These are phyloP conservation scores for Brachionus plicatilis DNA, from an alignment of 1,140 invertebrate species.

Conservation along the genomic window DNA sequence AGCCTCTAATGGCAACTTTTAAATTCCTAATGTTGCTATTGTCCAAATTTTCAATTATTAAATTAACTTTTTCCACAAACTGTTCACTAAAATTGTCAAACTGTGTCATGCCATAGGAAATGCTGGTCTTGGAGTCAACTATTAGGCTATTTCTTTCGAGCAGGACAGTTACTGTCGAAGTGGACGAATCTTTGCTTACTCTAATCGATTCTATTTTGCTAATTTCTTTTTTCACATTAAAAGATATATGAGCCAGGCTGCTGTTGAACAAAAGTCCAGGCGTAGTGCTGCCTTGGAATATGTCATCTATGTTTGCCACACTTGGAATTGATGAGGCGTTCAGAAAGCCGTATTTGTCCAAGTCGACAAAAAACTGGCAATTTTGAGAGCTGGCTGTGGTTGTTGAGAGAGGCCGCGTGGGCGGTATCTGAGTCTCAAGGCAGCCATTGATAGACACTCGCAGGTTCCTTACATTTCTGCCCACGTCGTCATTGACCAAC, in stretches of 20 bases:
- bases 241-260: background rate
- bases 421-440: background rate
- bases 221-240: background rate
- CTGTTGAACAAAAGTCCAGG: background rate
- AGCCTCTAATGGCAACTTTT: background rate
- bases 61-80: background rate
- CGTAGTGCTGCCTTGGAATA: background rate
- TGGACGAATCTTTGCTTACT: background rate
- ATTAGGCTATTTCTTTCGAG: background rate
- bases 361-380: background rate
- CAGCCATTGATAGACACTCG: background rate
- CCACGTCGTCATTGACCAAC: background rate
- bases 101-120: background rate
- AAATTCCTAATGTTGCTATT: background rate
- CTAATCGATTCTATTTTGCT: background rate
- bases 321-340: constrained; percentile 3
- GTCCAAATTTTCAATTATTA: background rate
- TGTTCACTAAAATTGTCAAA: background rate
- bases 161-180: background rate
- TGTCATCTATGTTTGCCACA: background rate
- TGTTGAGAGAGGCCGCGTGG: background rate
- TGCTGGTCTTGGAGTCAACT: background rate
- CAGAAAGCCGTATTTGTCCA: background rate
- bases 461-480: background rate
- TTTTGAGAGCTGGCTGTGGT: background rate